Base-by-base conservation (phyloP, 2,797 vertebrate species). In the Melanotaenia maccullochi region DNA sequence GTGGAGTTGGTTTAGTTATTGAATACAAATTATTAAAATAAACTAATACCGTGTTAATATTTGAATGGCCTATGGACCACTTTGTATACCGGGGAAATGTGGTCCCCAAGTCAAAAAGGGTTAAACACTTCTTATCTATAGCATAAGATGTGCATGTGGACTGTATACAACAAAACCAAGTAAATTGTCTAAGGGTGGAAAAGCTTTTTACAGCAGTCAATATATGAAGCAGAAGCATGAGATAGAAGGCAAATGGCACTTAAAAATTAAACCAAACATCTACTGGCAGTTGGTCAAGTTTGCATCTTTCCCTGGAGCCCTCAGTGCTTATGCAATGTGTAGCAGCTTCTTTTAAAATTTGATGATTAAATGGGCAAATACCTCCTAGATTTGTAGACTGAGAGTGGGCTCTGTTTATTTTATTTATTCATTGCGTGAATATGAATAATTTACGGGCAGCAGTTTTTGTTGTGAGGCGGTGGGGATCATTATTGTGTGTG, bases 391-490 rank as follows among this genome's bases (percentile, higher is more conserved):
- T 90, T 93, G 91, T 93, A 82, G 86, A 82, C 75, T 84, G 78
- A 89, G 84, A 85, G 86, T 62, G 73, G 81, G 47, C 70, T 83
- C 90, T 90, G 90, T 92, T 89, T 78, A 82, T 85, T 93, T 93
- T 92, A 93, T 92, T 94, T 93, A 94, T 94, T 95, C 89, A 93
- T 92, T 82, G 81, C 5, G 59, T 86, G 83, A 73, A 81, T 83
- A 89, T 94, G 85, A 93, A 94, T 93, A 93, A 94, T 94, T 94
- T 89, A 94, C 66, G 75, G 87, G 94, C 90, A 93, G 90, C 90
- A 90, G 75, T 90, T 93, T 90, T 88, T 86, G 83, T 92, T 72
- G 42, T 42, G 40, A 11, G 20, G 14, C 3, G 36, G 59, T 7
- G 59, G 16, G 32, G 82, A 87, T 90, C 71, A 83, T 90, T 85